Evolutionary conservation across 2,888 invertebrate species (phyloP), one percentile per base, ranked within the genome.

Genomic region (Odontomyia ornata): DNA sequence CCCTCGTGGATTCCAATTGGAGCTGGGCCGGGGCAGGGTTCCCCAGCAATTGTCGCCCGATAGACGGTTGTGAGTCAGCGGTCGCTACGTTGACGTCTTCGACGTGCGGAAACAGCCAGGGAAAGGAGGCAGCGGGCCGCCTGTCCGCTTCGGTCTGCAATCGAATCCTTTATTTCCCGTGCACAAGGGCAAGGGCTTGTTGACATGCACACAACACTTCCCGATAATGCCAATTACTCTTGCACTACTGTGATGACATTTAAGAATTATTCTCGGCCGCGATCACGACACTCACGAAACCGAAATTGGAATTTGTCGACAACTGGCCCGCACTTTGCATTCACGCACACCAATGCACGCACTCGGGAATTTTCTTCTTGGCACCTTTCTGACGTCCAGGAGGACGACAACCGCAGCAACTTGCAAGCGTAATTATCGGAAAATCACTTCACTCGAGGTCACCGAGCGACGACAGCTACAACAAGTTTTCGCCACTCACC

Each of bases 301-400:
- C 46, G 47, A 46, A 69, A 15, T 67, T 47, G 27, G 69, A 46
- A 69, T 46, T 25, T 15, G 25, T 15, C 25, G n/a, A n/a, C n/a
- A n/a, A n/a, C n/a, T n/a, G 69, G 23, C 46, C 46, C 15, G 23
- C 69, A 69, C 69, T 69, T 69, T 69, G 69, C 69, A 69, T 69
- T 69, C 47, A 69, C 69, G 69, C 46, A 69, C 69, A 46, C 69
- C 46, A n/a, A 47, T 25, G 15, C 36, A 65, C 46, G 69, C 69
- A 69, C 46, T 47, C 13, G n/a, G 65, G 30, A 69, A 69, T 46
- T 69, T 69, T 69, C 69, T 69, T 69, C 69, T 46, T 46, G 69
- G 47, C 69, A 69, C 46, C 23, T 67, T 43, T 36, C 46, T 69
- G 46, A 52, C n/a, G n/a, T n/a, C n/a, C n/a, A n/a, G n/a, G n/a